These are phyloP conservation scores for Leptinotarsa tumamoca DNA, from an alignment of 2,888 invertebrate species.

Conservation along the genomic window DNA sequence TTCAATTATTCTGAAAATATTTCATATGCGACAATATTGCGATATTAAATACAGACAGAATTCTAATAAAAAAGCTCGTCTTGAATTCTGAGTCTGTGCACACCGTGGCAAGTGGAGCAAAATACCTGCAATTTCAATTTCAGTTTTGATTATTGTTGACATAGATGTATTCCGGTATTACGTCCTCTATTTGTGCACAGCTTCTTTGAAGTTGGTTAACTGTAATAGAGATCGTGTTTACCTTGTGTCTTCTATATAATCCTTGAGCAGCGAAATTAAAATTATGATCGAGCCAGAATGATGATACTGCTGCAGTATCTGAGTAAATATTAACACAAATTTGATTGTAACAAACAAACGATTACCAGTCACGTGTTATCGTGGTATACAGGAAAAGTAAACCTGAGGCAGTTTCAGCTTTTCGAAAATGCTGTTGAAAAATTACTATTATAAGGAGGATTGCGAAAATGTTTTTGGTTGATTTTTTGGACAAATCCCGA, in stretches of 20 bases:
- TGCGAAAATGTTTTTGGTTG: too few relatives aligned
- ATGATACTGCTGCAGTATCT: conserved; percentile 10
- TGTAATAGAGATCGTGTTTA: conserved; percentile 54
- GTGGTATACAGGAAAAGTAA: neutral
- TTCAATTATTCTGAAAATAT: conserved; percentile 9
- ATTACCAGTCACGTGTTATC: neutral
- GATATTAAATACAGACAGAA: conserved; percentile 15
- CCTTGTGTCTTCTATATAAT: conserved; percentile 47
- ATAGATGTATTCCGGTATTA: conserved; percentile 61
- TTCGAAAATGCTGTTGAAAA: too few relatives aligned
- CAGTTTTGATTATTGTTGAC: conserved; percentile 64
- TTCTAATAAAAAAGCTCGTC: conserved; percentile 9
- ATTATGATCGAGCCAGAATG: conserved; percentile 29
- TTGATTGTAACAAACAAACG: conserved; percentile 6
- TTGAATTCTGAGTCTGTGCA: neutral
- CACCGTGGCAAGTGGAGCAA: conserved; percentile 42
- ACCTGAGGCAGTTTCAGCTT: too few relatives aligned
- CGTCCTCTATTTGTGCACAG: conserved; percentile 59
- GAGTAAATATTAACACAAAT: conserved; percentile 17
- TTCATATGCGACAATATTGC: conserved; percentile 17
- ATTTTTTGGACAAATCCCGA: too few relatives aligned
- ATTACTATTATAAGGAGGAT: too few relatives aligned
- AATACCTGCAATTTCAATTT: conserved; percentile 62
- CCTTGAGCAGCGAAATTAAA: conserved; percentile 43
- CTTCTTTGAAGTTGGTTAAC: conserved; percentile 59